Evolutionary conservation across 1,140 invertebrate species (phyloP).

Genomic region (Phymorhynchus buccinoides): DNA sequence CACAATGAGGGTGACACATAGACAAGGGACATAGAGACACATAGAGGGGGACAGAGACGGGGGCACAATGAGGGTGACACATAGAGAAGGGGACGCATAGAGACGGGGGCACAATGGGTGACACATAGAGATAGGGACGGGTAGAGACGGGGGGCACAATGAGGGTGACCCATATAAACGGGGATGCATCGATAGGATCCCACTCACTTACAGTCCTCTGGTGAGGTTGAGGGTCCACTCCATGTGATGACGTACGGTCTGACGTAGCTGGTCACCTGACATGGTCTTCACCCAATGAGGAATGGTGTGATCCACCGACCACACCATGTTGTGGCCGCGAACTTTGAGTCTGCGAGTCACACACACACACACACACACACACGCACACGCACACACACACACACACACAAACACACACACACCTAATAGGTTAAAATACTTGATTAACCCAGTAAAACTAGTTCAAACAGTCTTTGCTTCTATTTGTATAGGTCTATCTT

Average conservation of each 20-base stretch:
- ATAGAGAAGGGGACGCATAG: too few relatives aligned
- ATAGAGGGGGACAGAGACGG: too few relatives aligned
- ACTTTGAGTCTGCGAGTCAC: constrained; percentile 53
- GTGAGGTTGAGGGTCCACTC: constrained; percentile 50
- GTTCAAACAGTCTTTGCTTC: neutral
- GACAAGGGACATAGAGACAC: too few relatives aligned
- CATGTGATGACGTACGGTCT: constrained; percentile 51
- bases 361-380: constrained; percentile 30
- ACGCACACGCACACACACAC: constrained; percentile 20
- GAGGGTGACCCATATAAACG: too few relatives aligned
- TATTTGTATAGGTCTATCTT: neutral
- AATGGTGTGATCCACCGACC: constrained; percentile 45
- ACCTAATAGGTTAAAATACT: neutral
- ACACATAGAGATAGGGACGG: too few relatives aligned
- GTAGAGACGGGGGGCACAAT: too few relatives aligned
- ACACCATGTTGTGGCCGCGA: constrained; percentile 63
- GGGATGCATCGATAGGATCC: too few relatives aligned
- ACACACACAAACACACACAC: too few relatives aligned
- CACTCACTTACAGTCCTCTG: constrained; percentile 59
- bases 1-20: too few relatives aligned
- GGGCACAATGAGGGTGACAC: too few relatives aligned
- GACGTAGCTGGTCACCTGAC: constrained; percentile 39
- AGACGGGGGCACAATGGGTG: too few relatives aligned
- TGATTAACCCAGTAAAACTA: neutral
- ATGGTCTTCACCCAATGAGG: constrained; percentile 54